phyloP scores from a whole-genome alignment of 2,797 vertebrate species.

The Coccyzus lansbergi region DNA sequence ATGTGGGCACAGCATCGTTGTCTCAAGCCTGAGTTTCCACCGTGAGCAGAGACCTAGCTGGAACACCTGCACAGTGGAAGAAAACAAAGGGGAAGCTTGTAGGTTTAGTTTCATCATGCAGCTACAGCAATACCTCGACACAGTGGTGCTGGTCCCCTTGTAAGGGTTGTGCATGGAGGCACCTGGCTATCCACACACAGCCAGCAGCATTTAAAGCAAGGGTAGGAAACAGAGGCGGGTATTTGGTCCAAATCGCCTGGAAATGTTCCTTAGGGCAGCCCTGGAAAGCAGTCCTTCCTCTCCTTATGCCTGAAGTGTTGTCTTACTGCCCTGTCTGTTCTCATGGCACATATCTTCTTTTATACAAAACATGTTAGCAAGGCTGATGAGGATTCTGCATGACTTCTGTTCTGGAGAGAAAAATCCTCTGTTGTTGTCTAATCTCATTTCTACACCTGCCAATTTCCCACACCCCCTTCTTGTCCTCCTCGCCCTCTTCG shows the following conservation, averaged over 20 bases:
- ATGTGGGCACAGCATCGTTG: not conserved
- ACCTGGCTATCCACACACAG: not conserved
- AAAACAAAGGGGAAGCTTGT: not conserved
- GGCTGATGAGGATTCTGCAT: conserved; percentile 12
- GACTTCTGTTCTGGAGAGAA: not conserved
- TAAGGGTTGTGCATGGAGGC: not conserved
- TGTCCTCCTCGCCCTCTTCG: conserved; percentile 21
- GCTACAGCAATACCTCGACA: not conserved
- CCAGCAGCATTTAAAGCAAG: not conserved
- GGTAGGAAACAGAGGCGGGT: not conserved
- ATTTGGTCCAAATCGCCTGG: not conserved
- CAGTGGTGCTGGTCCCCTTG: not conserved
- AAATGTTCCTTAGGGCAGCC: not conserved
- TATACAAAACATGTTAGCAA: not conserved
- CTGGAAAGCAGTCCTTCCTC: not conserved
- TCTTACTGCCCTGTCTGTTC: not conserved
- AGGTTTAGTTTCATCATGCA: not conserved
- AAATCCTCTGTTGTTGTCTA: conserved; percentile 49
- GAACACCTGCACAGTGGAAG: accelerated
- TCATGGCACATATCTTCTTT: not conserved
- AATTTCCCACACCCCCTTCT: conserved; percentile 33
- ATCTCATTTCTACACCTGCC: conserved; percentile 73
- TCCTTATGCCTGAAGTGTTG: not conserved
- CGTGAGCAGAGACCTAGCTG: not conserved
- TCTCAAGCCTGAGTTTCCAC: not conserved